Base-by-base conservation (phyloP, 2,888 invertebrate species). In the Stegana nigrithorax region DNA sequence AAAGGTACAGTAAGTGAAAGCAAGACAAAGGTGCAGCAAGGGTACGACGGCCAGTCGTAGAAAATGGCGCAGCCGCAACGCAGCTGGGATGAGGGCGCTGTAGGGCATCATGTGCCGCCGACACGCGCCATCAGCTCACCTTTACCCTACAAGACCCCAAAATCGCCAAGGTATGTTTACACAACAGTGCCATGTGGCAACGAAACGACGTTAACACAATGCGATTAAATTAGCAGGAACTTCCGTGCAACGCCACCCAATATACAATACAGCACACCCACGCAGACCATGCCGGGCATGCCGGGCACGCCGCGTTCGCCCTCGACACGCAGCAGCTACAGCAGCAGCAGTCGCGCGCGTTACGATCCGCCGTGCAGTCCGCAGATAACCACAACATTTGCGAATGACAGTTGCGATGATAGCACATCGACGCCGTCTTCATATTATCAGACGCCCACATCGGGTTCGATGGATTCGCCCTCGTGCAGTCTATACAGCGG, bases 301-400 rank as follows among this genome's bases (percentile, higher is more conserved):
- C 76, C 55, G 62, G 29, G 62, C 8, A 51, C 60, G 8, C 27
- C 63, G 14, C 60, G 61, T n/a, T 36, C 58, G 47, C 55, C 61
- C 25, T 4, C 14, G 14, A 4, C 44, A 45, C 47, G 61, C 19
- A 72, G 72, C 59, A 67, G 69, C 53, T 73, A 73, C 61, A 74
- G 73, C 65, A 71, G 65, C 55, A 7, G 58, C 65, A 3, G 59
- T 60, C 72, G 66, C 53, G 60, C 66, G 2, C 70, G 73, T 10
- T 79, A 75, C 62, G 84, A 84, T 64, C 78, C 84, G 4, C 85
- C 86, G 0, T 76, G 85, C 17, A 85, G 85, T 64, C 86, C 85
- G 36, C 83, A 86, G 67, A 85, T 86, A 60, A 85, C 84, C 10
- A 85, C 85, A n/a, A 84, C 84, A 19, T 85, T 78, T 73, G 84